Evolutionary conservation across 2,797 vertebrate genomes (phyloP), one percentile per base, ranked within the genome.

Genomic region (Euphonia xanthogaster): DNA sequence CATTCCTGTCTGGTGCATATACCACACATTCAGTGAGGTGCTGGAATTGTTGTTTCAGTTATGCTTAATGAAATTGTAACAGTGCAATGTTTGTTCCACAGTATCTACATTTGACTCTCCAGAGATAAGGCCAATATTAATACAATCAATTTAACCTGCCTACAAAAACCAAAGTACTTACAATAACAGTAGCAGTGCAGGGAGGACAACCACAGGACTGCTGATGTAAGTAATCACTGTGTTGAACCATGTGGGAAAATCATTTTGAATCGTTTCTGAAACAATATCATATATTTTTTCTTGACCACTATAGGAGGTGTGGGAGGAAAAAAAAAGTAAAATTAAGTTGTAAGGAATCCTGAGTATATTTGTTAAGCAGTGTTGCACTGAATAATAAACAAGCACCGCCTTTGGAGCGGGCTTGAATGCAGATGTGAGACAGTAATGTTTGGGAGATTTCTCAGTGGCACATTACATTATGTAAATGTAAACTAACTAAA

Each of bases 241-340:
- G 91, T 98, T 98, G 97, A 99, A 99, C 99, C 99, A 99, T 4
- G 94, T 53, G 0, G 99, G 99, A 91, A 99, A 99, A 96, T 99
- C 99, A 5, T 89, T 98, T 86, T 98, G 90, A 81, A 99, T 98
- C 0, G 99, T 99, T 80, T 99, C 99, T 3, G 98, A 99, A 91
- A 99, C 98, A 31, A 99, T 99, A 96, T 99, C 99, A 45, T 99
- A 99, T 78, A 99, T 99, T 97, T 99, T 99, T 96, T 99, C 99
- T 96, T 99, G 99, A 73, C 99, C 99, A 9, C 98, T 98, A 45
- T 7, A 39, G 30, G 33, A 31, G 24, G 12, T 15, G 19, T 12
- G 5, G 25, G 93, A 8, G 2, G 3, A 1, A 4, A 37, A 54
- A 33, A 60, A 65, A 58, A 44, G 27, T 24, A 55, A 73, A 78